Percentiles rank a stretch among this genome's conserved stretches.
Conservation (phyloP, 2,797 vertebrate genomes). For the Luscinia megarhynchos region DNA sequence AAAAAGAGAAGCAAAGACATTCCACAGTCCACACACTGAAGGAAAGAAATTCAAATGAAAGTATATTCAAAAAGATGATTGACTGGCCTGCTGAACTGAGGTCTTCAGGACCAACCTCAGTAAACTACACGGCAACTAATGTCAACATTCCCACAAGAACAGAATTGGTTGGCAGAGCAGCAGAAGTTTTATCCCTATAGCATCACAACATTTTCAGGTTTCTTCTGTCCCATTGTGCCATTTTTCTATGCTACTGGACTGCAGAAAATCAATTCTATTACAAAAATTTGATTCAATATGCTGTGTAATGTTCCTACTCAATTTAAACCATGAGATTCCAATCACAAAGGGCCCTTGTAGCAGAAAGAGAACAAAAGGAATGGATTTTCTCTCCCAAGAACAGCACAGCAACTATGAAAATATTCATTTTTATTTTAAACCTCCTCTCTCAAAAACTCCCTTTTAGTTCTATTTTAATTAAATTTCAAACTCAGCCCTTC, state of each 20-base stretch:
- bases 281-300: not conserved
- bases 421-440: not conserved
- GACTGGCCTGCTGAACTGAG: not conserved
- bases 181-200: not conserved
- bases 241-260: not conserved
- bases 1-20: not conserved
- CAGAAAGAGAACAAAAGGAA: not conserved
- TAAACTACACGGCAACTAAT: not conserved
- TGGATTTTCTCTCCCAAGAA: not conserved
- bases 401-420: not conserved
- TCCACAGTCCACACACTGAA: not conserved
- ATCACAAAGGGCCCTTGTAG: not conserved
- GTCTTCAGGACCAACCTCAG: not conserved
- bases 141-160: not conserved
- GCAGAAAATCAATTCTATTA: not conserved
- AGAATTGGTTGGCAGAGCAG: not conserved
- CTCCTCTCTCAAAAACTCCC: not conserved
- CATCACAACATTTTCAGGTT: not conserved
- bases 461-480: not conserved
- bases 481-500: not conserved
- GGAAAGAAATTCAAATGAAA: not conserved
- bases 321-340: not conserved
- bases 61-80: not conserved
- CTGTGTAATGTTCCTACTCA: not conserved
- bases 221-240: not conserved